These are phyloP conservation scores for Drosophila carrolli DNA, from an alignment of 1,140 invertebrate genomes.

Conservation along the genomic window DNA sequence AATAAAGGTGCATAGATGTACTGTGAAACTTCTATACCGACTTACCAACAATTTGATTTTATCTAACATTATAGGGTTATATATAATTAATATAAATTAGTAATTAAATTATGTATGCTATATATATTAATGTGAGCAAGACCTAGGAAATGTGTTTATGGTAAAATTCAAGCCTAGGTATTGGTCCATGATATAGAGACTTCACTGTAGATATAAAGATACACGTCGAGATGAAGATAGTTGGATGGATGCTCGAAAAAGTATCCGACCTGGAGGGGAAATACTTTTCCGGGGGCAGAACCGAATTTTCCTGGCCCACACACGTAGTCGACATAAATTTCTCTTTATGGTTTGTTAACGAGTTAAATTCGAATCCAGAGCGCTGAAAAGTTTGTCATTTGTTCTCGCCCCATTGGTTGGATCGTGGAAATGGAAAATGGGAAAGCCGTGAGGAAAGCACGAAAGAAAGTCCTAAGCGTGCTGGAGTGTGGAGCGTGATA, in stretches of 20 bases:
- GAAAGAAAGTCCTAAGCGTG: slow-evolving; percentile 51
- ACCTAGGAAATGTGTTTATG: too few species aligned
- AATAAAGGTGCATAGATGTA: slow-evolving; percentile 19
- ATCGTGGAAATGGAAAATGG: slow-evolving; percentile 45
- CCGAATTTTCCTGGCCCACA: slow-evolving; percentile 52
- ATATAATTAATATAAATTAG: too few species aligned
- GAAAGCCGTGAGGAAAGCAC: slow-evolving; percentile 3
- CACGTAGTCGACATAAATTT: slow-evolving; percentile 79
- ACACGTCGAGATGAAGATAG: slow-evolving; percentile 18
- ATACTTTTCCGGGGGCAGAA: slow-evolving; percentile 9
- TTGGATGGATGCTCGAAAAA: slow-evolving; percentile 27
- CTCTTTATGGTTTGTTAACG: slow-evolving; percentile 82
- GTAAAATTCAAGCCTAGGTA: too few species aligned
- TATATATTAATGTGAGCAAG: too few species aligned
- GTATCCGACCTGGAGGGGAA: slow-evolving; percentile 13
- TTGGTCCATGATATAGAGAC: too few species aligned
- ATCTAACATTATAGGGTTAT: too few species aligned
- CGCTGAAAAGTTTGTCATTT: slow-evolving; percentile 76
- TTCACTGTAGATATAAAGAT: slow-evolving; percentile 4
- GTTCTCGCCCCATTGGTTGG: slow-evolving; percentile 59
- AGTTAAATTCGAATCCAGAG: slow-evolving; percentile 81
- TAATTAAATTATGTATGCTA: too few species aligned
- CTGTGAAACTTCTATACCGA: not conserved
- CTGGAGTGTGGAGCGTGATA: slow-evolving; percentile 73
- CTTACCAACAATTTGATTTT: too few species aligned